Percentiles rank a stretch among this genome's conserved stretches.
Conservation (phyloP, 2,888 invertebrate species). For the Aethes cnicana region DNA sequence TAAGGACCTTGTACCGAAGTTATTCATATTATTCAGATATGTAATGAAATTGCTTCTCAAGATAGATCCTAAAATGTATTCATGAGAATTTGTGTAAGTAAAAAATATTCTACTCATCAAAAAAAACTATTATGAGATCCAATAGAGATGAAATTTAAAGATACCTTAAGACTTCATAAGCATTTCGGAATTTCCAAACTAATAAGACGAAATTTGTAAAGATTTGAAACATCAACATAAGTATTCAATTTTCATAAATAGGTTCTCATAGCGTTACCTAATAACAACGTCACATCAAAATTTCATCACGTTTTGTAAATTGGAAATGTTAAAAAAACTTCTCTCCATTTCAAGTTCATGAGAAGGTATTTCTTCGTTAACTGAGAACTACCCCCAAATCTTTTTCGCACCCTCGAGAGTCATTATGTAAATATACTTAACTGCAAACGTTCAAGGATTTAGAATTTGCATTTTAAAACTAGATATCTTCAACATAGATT, state of each 20-base stretch:
- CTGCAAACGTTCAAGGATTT: slow-evolving; percentile 10
- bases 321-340: slow-evolving; percentile 7
- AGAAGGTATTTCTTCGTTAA: slow-evolving; percentile 8
- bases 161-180: too few relatives aligned
- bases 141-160: too few relatives aligned
- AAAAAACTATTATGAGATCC: too few relatives aligned
- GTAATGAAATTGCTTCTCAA: too few relatives aligned
- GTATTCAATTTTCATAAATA: background rate
- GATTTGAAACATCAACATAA: too few relatives aligned
- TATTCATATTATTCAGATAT: too few relatives aligned
- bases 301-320: background rate
- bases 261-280: background rate
- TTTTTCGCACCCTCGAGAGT: background rate
- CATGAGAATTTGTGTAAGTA: too few relatives aligned
- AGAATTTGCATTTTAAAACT: slow-evolving; percentile 27
- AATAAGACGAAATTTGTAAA: too few relatives aligned
- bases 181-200: too few relatives aligned
- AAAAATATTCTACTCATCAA: too few relatives aligned
- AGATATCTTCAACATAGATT: slow-evolving; percentile 1
- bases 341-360: background rate
- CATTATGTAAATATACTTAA: slow-evolving; percentile 25
- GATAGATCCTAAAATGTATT: too few relatives aligned
- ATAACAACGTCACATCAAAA: background rate
- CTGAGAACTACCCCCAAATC: background rate
- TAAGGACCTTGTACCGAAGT: too few relatives aligned